Evolutionary conservation across 2,113 vertebrate species (phyloP).

Genomic region (Stictonetta naevosa): DNA sequence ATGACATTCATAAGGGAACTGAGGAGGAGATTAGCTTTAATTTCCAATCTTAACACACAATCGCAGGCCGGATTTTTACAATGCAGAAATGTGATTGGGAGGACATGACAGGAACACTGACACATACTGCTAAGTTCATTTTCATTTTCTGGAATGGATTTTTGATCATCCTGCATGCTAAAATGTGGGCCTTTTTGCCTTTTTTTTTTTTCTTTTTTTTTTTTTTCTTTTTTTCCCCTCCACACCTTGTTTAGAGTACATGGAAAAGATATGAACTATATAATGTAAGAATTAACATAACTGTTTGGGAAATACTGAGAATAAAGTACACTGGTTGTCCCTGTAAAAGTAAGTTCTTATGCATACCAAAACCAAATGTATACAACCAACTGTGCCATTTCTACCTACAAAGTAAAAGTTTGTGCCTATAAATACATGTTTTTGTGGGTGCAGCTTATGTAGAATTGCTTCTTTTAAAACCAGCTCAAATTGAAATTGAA

Average conservation of each 20-base stretch:
- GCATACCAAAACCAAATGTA: not conserved
- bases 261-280: not conserved
- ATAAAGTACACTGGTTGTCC: not conserved
- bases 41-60: slow-evolving; percentile 10
- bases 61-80: not conserved
- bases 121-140: not conserved
- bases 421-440: not conserved
- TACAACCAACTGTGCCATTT: not conserved
- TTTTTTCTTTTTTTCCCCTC: not conserved
- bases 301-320: not conserved
- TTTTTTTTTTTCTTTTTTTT: too few species aligned
- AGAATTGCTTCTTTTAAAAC: slow-evolving; percentile 48
- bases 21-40: not conserved
- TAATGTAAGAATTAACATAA: not conserved
- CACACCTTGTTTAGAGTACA: not conserved
- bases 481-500: slow-evolving; percentile 3
- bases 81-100: not conserved
- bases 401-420: slow-evolving; percentile 5
- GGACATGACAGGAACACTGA: not conserved
- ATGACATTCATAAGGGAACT: not conserved
- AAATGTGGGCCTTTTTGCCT: not conserved
- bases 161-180: not conserved
- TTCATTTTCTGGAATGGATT: slow-evolving; percentile 4
- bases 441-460: not conserved
- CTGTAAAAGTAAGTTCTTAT: slow-evolving; percentile 2